Percentiles rank a stretch among this genome's conserved stretches.
phyloP scores from a whole-genome alignment of 1,140 invertebrate species.

The Lepidurus packardi region DNA sequence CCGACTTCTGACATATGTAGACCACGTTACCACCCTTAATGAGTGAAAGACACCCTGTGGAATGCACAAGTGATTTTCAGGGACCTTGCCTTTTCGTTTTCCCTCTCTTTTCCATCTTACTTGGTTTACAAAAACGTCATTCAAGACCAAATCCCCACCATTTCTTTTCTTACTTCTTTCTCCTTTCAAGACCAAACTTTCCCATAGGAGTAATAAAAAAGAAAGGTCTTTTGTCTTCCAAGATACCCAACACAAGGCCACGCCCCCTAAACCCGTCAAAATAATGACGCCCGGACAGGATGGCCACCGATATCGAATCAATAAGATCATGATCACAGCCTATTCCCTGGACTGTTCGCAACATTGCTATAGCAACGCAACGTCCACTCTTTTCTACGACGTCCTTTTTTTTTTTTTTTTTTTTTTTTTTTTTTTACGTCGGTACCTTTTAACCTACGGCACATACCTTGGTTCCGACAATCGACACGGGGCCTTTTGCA shows the following conservation, averaged over 20 bases:
- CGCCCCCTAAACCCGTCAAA: neutral
- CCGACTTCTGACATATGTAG: constrained; percentile 9
- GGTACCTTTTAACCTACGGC: neutral
- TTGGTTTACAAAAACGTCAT: neutral
- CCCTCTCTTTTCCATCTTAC: neutral
- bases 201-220: neutral
- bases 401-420: neutral
- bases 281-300: neutral
- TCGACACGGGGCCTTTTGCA: neutral
- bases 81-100: neutral
- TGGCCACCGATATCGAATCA: constrained; percentile 9
- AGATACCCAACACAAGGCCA: neutral
- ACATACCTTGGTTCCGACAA: neutral
- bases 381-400: neutral
- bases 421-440: neutral
- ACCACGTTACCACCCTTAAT: constrained; percentile 13
- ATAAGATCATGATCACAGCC: constrained; percentile 12
- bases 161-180: neutral
- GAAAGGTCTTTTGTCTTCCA: neutral
- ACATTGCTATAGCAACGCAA: constrained; percentile 18
- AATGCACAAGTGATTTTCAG: neutral
- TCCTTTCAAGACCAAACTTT: neutral
- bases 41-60: constrained; percentile 12
- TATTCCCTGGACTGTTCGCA: neutral
- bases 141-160: neutral